Base-by-base conservation (phyloP, 35 echinoderm and acorn worm species). In the Heliocidaris erythrogramma region DNA sequence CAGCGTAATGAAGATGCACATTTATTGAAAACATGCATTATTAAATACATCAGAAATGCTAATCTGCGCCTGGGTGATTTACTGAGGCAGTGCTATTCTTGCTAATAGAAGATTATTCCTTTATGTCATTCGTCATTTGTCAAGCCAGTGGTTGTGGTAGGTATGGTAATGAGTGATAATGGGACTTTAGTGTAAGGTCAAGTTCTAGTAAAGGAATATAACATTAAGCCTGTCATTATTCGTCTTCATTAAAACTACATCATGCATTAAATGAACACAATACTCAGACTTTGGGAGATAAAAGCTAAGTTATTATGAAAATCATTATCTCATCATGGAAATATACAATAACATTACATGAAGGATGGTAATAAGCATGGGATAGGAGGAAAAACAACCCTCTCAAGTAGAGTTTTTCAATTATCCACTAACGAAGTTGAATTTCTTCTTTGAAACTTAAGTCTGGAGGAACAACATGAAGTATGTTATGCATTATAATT, bases 101-200 rank as follows among this genome's bases (percentile, higher is more conserved):
- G 49, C 49, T 92, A 92, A 92, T 92, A 92, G 91, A 56, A 59
- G 91, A 92, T 92, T 92, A 92, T 92, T 92, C 91, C 91, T 92
- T 92, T 92, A 92, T 92, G 91, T 92, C 91, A 92, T 92, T 30
- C 49, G 91, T 92, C 91, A 92, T 92, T 92, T 92, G 91, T 92
- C 91, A 92, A 59, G 91, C 31, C 91, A 56, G 91, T 92, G n/a
- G 91, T 92, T 92, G 5, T 59, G 91, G 49, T 49, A 10, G n/a
- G 91, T 11, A 49, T 59, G 91, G 91, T 92, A 92, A 92, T 92
- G 91, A 92, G 91, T 92, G 50, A 30, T 92, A 92, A 92, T 92
- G 91, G 91, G 21, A 59, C 49, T 59, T 30, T 48, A 92, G 29
- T 49, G n/a, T 48, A 92, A 92, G 91, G 91, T 92, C 91, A 92